Evolutionary conservation across 2,113 vertebrate genomes (phyloP).

Genomic region (Loxodonta africana): DNA sequence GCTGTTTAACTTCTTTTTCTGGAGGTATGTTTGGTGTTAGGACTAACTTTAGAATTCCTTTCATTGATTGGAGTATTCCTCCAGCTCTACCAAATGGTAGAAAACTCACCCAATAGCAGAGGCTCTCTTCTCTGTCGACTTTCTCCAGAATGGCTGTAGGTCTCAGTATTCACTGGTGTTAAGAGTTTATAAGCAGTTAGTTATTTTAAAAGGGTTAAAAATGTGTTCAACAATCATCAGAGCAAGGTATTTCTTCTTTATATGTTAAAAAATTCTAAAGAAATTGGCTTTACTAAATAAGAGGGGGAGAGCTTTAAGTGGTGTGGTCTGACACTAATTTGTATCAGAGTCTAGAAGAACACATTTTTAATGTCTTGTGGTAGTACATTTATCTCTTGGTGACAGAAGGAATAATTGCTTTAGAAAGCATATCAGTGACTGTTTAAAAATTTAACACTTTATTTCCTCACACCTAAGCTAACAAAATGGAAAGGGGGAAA

Average conservation of each 20-base stretch:
- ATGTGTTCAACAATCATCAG: constrained; percentile 56
- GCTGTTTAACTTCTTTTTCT: background rate
- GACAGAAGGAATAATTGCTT: constrained; percentile 86
- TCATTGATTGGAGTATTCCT: background rate
- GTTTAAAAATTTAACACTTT: constrained; percentile 85
- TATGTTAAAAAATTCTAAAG: constrained; percentile 36
- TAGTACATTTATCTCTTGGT: constrained; percentile 85
- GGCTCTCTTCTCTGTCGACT: background rate
- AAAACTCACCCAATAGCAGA: background rate
- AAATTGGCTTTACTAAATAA: constrained; percentile 79
- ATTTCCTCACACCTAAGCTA: constrained; percentile 66
- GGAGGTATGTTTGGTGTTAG: background rate
- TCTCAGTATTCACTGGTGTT: constrained; percentile 1
- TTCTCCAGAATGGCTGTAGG: background rate
- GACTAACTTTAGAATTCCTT: background rate
- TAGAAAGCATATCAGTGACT: constrained; percentile 81
- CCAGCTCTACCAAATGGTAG: background rate
- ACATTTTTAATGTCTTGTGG: constrained; percentile 85
- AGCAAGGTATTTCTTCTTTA: constrained; percentile 76
- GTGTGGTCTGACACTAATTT: constrained; percentile 84
- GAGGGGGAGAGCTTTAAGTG: constrained; percentile 76
- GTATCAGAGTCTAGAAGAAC: constrained; percentile 82
- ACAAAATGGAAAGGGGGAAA: constrained; percentile 62
- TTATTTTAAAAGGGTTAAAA: constrained; percentile 71
- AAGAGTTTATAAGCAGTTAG: constrained; percentile 63